A percentile compares a stretch with the other conserved stretches of the same genome.
phyloP scores from a whole-genome alignment of 2,113 vertebrate species.

The Speoplatyrhinus poulsoni region DNA sequence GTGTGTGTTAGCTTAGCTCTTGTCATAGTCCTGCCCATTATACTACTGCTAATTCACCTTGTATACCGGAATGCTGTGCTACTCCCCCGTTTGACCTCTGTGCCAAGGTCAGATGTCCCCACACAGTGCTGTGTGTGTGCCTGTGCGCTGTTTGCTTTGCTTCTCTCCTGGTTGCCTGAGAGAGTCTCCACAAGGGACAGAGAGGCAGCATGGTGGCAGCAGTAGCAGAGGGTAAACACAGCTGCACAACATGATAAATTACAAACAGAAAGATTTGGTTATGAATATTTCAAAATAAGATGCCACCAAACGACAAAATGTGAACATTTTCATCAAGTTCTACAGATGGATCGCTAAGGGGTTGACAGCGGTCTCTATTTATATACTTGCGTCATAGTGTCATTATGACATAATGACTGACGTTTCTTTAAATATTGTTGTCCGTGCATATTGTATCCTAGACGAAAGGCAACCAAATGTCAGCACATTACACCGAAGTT shows the following conservation, averaged over 20 bases:
- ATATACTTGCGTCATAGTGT: not conserved
- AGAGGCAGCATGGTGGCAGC: constrained; percentile 20
- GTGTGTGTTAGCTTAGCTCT: not conserved
- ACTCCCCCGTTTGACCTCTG: constrained; percentile 36
- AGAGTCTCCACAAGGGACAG: constrained; percentile 36
- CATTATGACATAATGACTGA: too few species aligned
- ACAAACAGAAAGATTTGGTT: too few species aligned
- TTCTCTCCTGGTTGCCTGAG: constrained; percentile 53
- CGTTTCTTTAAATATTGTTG: too few species aligned
- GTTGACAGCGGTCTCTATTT: not conserved
- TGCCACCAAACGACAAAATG: too few species aligned
- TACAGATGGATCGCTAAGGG: too few species aligned
- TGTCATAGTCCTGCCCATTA: constrained; percentile 1
- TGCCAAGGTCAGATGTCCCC: constrained; percentile 61
- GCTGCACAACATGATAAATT: constrained; percentile 29
- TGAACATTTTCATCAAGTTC: too few species aligned
- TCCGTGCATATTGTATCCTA: too few species aligned
- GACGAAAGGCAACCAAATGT: too few species aligned
- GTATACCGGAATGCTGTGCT: constrained; percentile 8
- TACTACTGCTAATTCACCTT: constrained; percentile 45
- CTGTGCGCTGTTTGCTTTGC: constrained; percentile 45
- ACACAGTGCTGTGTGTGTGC: constrained; percentile 29
- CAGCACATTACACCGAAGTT: too few species aligned
- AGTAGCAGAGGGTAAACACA: constrained; percentile 28
- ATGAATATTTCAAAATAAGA: too few species aligned